Base-by-base conservation (phyloP, 2,113 vertebrate species). In the Corythornis cristatus region DNA sequence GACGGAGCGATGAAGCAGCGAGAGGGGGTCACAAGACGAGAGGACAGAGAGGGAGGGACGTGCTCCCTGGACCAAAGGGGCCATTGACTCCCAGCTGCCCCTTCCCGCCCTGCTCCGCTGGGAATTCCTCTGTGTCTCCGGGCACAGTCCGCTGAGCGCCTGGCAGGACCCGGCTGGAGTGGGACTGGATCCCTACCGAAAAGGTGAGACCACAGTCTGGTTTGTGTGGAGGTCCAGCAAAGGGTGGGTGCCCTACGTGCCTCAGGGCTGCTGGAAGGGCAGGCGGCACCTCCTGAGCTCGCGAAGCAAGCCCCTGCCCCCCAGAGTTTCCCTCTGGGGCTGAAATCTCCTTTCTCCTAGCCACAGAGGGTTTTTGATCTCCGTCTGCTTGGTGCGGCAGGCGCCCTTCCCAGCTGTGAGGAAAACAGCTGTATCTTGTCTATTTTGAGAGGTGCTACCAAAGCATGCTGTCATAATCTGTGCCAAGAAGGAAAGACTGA, bases 51-150 rank as follows among this genome's bases (percentile, higher is more conserved):
- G 28, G 61, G 42, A 26, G 8, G 31, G 12, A 40, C 64, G 43
- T 0, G 3, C 7, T 87, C 8, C 17, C 18, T 10, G 3, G 2
- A 61, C 13, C 35, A 51, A 12, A 1, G 1, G 0, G 3, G 21
- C 25, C 9, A 14, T 37, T 81, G 9, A 7, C 50, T 51, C 23
- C 72, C 45, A 28, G 19, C 19, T 46, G 23, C 25, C 53, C 18
- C 9, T 90, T 67, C 19, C 28, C 29, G 88, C 21, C 10, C 10
- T 4, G 2, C 18, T 35, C 3, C 0, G 5, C 12, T 43, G 12
- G 50, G 60, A 70, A 61, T 19, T 17, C 11, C 71, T 31, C 31
- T 61, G 3, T 0, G 1, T 8, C 15, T 11, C 13, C 0, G 4
- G 11, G 12, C 1, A 1, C 22, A 23, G 11, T 22, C 12, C 13